phyloP scores from a whole-genome alignment of 1,140 invertebrate genomes.

The Pectinophora gossypiella region DNA sequence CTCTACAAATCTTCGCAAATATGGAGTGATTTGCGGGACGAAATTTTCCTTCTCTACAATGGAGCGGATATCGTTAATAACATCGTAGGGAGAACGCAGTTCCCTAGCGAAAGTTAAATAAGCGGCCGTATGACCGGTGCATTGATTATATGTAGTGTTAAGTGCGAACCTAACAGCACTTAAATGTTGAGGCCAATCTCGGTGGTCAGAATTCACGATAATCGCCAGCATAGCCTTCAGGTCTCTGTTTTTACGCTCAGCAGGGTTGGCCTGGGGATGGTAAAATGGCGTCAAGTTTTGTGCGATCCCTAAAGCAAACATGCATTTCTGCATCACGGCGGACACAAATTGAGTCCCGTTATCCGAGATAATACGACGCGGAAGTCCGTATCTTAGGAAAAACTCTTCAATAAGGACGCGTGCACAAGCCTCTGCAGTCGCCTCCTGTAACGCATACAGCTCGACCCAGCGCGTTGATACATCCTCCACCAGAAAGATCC shows the following conservation, averaged over 20 bases:
- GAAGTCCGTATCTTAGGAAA: conserved; percentile 24
- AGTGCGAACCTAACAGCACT: conserved; percentile 19
- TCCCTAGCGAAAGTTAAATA: conserved; percentile 45
- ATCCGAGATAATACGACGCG: conserved; percentile 30
- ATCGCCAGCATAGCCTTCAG: conserved; percentile 17
- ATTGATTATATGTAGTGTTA: conserved; percentile 31
- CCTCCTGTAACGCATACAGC: conserved; percentile 21
- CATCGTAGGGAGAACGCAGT: conserved; percentile 28
- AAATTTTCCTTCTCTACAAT: conserved; percentile 32
- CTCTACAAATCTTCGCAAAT: neutral
- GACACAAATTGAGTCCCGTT: conserved; percentile 27
- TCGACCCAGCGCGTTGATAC: conserved; percentile 21
- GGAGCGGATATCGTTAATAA: conserved; percentile 27
- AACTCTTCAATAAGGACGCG: conserved; percentile 18
- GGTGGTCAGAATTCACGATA: conserved; percentile 17
- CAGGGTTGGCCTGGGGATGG: conserved; percentile 22
- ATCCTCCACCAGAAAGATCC: conserved; percentile 38
- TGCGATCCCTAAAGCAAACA: conserved; percentile 24
- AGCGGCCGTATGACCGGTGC: conserved; percentile 50
- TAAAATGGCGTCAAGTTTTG: conserved; percentile 26
- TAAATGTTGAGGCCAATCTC: conserved; percentile 19
- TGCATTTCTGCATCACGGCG: conserved; percentile 35
- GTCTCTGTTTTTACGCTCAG: conserved; percentile 26
- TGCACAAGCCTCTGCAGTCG: conserved; percentile 31
- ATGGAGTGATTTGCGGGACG: conserved; percentile 20